A percentile compares a stretch with the other conserved stretches of the same genome.
phyloP scores from a whole-genome alignment of 1,140 invertebrate species.

The Drosophila ambigua region DNA sequence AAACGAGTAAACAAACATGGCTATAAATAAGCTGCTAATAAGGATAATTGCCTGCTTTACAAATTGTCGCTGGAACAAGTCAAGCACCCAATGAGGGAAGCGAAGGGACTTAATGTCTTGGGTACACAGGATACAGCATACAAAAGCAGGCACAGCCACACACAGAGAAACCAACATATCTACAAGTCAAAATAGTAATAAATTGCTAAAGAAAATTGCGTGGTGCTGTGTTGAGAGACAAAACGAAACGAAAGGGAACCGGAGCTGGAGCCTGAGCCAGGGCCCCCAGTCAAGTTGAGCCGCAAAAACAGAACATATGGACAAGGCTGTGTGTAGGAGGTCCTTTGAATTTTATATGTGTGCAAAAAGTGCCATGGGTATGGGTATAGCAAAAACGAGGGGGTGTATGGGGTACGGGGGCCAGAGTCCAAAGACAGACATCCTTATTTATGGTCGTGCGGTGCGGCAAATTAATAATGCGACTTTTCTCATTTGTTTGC shows the following conservation, averaged over 20 bases:
- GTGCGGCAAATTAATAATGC: conserved; percentile 80
- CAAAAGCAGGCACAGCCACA: background rate
- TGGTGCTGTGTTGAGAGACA: conserved; percentile 11
- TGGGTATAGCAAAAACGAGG: background rate
- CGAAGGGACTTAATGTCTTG: background rate
- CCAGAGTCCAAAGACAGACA: conserved; percentile 37
- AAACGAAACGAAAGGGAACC: conserved; percentile 13
- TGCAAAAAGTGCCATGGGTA: conserved; percentile 16
- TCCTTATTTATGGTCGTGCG: conserved; percentile 77
- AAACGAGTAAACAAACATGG: conserved; percentile 74
- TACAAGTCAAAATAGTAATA: conserved; percentile 81
- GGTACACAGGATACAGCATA: conserved; percentile 5
- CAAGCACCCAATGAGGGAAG: background rate
- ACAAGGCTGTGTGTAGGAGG: conserved; percentile 59
- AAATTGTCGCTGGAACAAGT: conserved; percentile 59
- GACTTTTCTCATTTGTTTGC: conserved; percentile 72
- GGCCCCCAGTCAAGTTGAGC: conserved; percentile 25
- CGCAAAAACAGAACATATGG: conserved; percentile 62
- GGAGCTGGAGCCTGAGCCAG: background rate
- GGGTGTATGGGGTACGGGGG: background rate
- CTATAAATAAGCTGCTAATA: conserved; percentile 81
- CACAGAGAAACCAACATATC: conserved; percentile 30
- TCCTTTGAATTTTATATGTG: conserved; percentile 69
- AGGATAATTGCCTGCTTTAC: conserved; percentile 81
- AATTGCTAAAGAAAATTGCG: conserved; percentile 73